A percentile compares a stretch with the other conserved stretches of the same genome.
Evolutionary conservation across 1,140 invertebrate species (phyloP).

Genomic region (Camponotus floridanus): DNA sequence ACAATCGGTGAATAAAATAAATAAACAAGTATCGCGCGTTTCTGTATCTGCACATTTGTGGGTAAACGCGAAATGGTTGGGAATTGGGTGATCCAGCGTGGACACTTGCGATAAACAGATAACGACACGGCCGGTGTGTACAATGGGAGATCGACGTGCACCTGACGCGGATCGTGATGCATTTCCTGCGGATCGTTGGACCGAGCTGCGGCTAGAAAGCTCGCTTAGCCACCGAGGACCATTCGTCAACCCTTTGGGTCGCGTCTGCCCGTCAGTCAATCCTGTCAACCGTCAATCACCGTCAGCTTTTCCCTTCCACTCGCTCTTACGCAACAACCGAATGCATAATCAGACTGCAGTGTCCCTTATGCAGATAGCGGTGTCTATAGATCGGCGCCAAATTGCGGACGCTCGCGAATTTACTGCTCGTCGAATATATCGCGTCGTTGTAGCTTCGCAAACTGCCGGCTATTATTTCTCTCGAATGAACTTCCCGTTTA

Average conservation of each 20-base stretch:
- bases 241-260: conserved; percentile 77
- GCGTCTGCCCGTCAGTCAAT: conserved; percentile 75
- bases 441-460: conserved; percentile 55
- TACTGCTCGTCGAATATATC: conserved; percentile 59
- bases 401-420: conserved; percentile 62
- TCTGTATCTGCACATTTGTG: conserved; percentile 42
- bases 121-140: conserved; percentile 63
- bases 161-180: conserved; percentile 73
- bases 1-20: conserved; percentile 59
- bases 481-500: conserved; percentile 47
- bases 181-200: conserved; percentile 64
- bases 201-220: conserved; percentile 60
- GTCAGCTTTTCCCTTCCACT: conserved; percentile 65
- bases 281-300: conserved; percentile 76
- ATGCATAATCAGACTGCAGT: conserved; percentile 71
- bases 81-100: conserved; percentile 62
- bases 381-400: conserved; percentile 59
- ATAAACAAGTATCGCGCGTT: conserved; percentile 42
- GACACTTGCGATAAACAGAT: conserved; percentile 67
- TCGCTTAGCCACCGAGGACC: conserved; percentile 67
- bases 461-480: conserved; percentile 58
- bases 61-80: conserved; percentile 62
- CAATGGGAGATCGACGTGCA: conserved; percentile 70
- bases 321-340: conserved; percentile 56
- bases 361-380: conserved; percentile 63